Conservation (phyloP, 2,797 vertebrate species). For the Ctenosaura bakeri region DNA sequence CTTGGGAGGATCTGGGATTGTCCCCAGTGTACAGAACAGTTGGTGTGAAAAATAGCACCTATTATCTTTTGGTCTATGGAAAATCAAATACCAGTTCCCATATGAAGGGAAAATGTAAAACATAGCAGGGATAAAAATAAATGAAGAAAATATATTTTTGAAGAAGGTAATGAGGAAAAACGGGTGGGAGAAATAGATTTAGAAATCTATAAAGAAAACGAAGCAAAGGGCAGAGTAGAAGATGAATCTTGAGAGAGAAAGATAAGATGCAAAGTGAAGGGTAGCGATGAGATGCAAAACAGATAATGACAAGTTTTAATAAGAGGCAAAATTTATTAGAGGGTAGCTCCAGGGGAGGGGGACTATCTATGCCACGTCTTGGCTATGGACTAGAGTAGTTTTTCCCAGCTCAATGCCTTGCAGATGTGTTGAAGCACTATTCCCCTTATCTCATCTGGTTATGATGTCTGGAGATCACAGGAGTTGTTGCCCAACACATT, state of each 20-base stretch:
- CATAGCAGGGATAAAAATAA: not conserved
- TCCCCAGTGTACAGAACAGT: not conserved
- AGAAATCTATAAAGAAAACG: not conserved
- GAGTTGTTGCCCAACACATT: not conserved
- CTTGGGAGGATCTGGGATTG: not conserved
- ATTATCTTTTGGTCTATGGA: conserved; percentile 12
- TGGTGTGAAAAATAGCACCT: conserved; percentile 29
- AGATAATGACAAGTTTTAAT: not conserved
- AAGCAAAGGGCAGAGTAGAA: not conserved
- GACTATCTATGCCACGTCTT: not conserved
- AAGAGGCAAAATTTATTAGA: not conserved
- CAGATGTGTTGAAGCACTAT: not conserved
- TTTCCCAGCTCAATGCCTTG: not conserved
- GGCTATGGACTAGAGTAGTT: not conserved
- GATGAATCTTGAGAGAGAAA: not conserved
- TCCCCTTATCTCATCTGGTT: not conserved
- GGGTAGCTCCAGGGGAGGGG: not conserved
- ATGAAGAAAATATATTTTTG: not conserved
- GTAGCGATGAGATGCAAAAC: not conserved
- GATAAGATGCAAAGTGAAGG: not conserved
- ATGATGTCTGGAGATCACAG: not conserved
- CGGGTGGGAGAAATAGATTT: not conserved
- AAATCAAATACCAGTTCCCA: conserved; percentile 30
- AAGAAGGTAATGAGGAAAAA: not conserved
- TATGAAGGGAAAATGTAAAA: not conserved